A percentile compares a stretch with the other conserved stretches of the same genome.
Conservation (phyloP, 2,797 vertebrate species). For the Amblyraja radiata region DNA sequence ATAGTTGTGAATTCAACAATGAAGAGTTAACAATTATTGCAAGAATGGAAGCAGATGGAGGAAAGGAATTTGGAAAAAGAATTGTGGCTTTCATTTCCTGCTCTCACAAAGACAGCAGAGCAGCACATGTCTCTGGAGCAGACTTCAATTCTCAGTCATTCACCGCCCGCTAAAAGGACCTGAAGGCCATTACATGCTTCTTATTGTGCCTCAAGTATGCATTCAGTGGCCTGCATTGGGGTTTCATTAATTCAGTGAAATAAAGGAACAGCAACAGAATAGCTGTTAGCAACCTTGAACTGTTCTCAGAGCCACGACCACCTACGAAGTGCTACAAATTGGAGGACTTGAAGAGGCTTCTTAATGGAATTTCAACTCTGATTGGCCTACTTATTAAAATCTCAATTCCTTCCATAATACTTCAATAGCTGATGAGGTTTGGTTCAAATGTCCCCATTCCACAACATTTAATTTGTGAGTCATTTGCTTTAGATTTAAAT, state of each 20-base stretch:
- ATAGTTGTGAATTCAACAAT: neutral
- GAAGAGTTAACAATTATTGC: slow-evolving; percentile 32
- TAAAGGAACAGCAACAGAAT: slow-evolving; percentile 47
- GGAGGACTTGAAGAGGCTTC: slow-evolving; percentile 59
- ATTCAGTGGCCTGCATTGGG: slow-evolving; percentile 42
- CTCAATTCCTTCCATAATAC: neutral
- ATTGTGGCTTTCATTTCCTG: slow-evolving; percentile 39
- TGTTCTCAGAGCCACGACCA: slow-evolving; percentile 50
- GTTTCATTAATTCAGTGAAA: slow-evolving; percentile 45
- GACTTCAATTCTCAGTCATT: slow-evolving; percentile 45
- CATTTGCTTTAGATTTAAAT: slow-evolving; percentile 14
- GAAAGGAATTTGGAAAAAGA: slow-evolving; percentile 34
- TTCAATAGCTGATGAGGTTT: neutral
- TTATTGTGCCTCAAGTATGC: slow-evolving; percentile 44
- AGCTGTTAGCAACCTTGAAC: slow-evolving; percentile 52
- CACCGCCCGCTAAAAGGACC: slow-evolving; percentile 37
- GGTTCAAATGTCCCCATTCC: neutral
- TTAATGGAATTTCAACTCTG: slow-evolving; percentile 39
- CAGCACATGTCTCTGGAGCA: slow-evolving; percentile 45
- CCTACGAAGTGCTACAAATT: slow-evolving; percentile 52
- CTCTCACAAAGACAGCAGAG: slow-evolving; percentile 41
- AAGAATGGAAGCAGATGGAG: slow-evolving; percentile 35
- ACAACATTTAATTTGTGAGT: neutral
- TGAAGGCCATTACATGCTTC: slow-evolving; percentile 41
- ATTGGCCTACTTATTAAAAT: neutral